These are phyloP conservation scores for Caprella mutica DNA, from an alignment of 2,888 invertebrate species.

Conservation along the genomic window DNA sequence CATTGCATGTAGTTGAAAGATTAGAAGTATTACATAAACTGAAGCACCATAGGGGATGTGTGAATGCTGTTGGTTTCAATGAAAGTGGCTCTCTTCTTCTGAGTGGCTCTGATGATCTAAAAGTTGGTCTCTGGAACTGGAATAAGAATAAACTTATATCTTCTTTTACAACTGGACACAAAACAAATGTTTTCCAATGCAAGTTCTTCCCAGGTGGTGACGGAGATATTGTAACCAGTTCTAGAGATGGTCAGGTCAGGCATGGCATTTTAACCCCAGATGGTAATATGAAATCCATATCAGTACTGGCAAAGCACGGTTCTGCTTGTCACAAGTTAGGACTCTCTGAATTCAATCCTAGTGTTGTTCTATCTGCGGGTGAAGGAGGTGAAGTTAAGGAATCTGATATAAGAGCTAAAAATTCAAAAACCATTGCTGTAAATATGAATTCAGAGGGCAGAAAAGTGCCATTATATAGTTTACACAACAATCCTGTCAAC, in stretches of 20 bases:
- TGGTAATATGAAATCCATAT: constrained; percentile 47
- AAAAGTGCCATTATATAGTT: constrained; percentile 71
- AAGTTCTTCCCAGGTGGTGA: constrained; percentile 72
- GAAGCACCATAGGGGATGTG: constrained; percentile 19
- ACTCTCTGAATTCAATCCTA: constrained; percentile 46
- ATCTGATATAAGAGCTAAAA: constrained; percentile 65
- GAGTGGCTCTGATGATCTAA: constrained; percentile 82
- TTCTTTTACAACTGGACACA: constrained; percentile 67
- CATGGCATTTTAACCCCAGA: constrained; percentile 47
- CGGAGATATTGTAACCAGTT: constrained; percentile 77
- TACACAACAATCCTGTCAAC: constrained; percentile 68
- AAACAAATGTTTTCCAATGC: constrained; percentile 74
- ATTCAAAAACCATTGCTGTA: constrained; percentile 53
- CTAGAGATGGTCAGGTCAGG: constrained; percentile 75
- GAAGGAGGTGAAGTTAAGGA: constrained; percentile 74
- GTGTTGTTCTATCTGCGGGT: constrained; percentile 60
- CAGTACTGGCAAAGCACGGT: constrained; percentile 55
- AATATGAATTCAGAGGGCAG: too few relatives aligned
- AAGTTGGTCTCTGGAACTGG: constrained; percentile 86
- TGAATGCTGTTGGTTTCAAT: constrained; percentile 31
- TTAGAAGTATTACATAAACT: neutral
- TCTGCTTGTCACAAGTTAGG: constrained; percentile 78
- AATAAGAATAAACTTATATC: constrained; percentile 54
- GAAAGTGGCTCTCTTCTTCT: constrained; percentile 42
- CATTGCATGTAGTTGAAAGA: neutral